Evolutionary conservation across 2,888 invertebrate species (phyloP).

Genomic region (Papilio demoleus): DNA sequence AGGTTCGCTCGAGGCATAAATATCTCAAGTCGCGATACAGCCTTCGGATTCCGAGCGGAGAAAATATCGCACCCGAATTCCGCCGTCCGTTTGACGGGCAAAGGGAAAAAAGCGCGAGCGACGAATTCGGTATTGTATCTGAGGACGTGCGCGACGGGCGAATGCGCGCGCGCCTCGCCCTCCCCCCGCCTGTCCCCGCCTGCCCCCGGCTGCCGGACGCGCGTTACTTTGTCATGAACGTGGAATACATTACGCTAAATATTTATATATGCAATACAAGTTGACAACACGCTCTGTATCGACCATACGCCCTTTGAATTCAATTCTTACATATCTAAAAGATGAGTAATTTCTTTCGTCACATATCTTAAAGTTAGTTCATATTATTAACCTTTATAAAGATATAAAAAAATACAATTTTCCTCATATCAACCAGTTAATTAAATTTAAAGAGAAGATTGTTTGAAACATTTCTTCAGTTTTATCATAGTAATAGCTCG

Average conservation of each 20-base stretch:
- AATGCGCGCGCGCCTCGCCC: slow-evolving; percentile 72
- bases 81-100: slow-evolving; percentile 69
- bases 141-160: slow-evolving; percentile 75
- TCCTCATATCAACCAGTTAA: too few species aligned
- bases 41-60: slow-evolving; percentile 77
- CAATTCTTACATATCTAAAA: slow-evolving; percentile 4
- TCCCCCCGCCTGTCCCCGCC: background rate
- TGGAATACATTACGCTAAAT: slow-evolving; percentile 72
- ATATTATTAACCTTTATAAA: background rate
- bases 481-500: slow-evolving; percentile 6
- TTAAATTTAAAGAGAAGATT: too few species aligned
- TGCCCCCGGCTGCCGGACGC: slow-evolving; percentile 55
- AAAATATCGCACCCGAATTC: slow-evolving; percentile 84
- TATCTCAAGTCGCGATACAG: slow-evolving; percentile 74
- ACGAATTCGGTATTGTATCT: slow-evolving; percentile 61
- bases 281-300: slow-evolving; percentile 24
- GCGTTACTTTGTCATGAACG: slow-evolving; percentile 64
- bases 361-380: background rate
- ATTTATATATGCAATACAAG: slow-evolving; percentile 72
- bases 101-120: slow-evolving; percentile 73
- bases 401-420: too few species aligned
- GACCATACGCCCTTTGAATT: background rate
- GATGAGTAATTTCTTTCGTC: background rate
- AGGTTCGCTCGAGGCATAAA: slow-evolving; percentile 66
- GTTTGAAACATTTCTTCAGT: slow-evolving; percentile 9